A percentile compares a stretch with the other conserved stretches of the same genome.
Conservation (phyloP, 2,888 invertebrate genomes). For the Lepidochrysops patricia region DNA sequence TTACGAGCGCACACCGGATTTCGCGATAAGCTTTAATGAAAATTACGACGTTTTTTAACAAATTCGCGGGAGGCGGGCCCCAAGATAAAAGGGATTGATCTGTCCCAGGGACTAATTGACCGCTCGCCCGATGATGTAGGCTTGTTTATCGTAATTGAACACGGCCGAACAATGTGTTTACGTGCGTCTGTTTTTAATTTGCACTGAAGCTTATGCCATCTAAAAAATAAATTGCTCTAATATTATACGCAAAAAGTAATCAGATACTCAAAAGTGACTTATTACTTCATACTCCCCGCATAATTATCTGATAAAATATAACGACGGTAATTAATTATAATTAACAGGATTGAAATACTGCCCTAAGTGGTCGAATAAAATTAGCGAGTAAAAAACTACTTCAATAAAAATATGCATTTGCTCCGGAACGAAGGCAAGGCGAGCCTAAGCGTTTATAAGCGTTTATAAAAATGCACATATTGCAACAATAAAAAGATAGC, state of each 20-base stretch:
- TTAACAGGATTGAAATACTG: constrained; percentile 3
- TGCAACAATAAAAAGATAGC: not conserved
- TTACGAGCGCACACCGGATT: constrained; percentile 48
- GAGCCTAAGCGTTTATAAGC: not conserved
- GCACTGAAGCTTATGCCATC: constrained; percentile 1
- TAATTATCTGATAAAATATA: constrained; percentile 1
- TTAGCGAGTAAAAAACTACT: not conserved
- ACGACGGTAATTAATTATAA: constrained; percentile 1
- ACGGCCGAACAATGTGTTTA: constrained; percentile 28
- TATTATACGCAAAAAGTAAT: not conserved
- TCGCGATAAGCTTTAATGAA: constrained; percentile 63
- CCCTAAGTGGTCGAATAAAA: not conserved
- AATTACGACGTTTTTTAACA: constrained; percentile 58
- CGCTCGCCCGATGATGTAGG: constrained; percentile 25
- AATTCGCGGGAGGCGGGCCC: constrained; percentile 45
- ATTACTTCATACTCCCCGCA: not conserved
- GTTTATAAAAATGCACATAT: not conserved
- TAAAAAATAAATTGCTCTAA: constrained; percentile 11
- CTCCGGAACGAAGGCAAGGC: not conserved
- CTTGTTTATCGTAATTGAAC: constrained; percentile 32
- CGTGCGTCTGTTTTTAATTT: constrained; percentile 21
- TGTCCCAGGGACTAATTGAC: constrained; percentile 38
- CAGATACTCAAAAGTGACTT: not conserved
- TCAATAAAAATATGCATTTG: not conserved
- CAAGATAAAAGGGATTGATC: constrained; percentile 58